phyloP scores from a whole-genome alignment of 2,888 invertebrate species.

The Amphipyra tragopoginis region DNA sequence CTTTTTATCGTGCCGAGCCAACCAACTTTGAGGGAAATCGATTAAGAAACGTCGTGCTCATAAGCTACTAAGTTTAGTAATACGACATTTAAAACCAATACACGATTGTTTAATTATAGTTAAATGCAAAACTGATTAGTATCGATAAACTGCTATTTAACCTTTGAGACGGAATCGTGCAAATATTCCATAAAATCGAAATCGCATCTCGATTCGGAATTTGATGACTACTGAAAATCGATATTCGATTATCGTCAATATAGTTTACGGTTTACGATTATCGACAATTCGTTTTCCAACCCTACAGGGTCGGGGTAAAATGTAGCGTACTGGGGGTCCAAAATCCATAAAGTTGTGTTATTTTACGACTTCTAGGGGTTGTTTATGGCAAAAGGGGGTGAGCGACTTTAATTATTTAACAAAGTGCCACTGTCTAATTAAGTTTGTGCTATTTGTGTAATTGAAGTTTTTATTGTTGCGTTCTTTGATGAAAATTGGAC shows the following conservation, averaged over 20 bases:
- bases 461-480: constrained; percentile 54
- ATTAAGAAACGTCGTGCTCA: constrained; percentile 21
- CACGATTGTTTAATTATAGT: constrained; percentile 48
- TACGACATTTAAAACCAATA: constrained; percentile 48
- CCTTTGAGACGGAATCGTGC: constrained; percentile 41
- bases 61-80: constrained; percentile 28
- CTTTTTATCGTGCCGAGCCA: constrained; percentile 25
- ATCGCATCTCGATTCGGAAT: constrained; percentile 35
- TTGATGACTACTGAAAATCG: constrained; percentile 32
- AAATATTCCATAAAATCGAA: constrained; percentile 45
- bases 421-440: constrained; percentile 62
- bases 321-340: constrained; percentile 56
- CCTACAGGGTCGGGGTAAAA: constrained; percentile 52
- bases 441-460: constrained; percentile 56
- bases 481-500: constrained; percentile 32
- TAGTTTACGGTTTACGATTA: constrained; percentile 41
- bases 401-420: constrained; percentile 69
- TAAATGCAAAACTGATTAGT: constrained; percentile 48
- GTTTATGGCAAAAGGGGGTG: constrained; percentile 66
- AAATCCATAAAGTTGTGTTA: constrained; percentile 68
- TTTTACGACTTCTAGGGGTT: constrained; percentile 74
- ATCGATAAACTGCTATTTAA: constrained; percentile 28
- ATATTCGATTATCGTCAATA: constrained; percentile 53
- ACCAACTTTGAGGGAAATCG: constrained; percentile 34
- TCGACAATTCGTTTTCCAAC: constrained; percentile 51